Percentiles rank a stretch among this genome's conserved stretches.
Conservation (phyloP, 1,140 invertebrate species). For the Anastrepha ludens region DNA sequence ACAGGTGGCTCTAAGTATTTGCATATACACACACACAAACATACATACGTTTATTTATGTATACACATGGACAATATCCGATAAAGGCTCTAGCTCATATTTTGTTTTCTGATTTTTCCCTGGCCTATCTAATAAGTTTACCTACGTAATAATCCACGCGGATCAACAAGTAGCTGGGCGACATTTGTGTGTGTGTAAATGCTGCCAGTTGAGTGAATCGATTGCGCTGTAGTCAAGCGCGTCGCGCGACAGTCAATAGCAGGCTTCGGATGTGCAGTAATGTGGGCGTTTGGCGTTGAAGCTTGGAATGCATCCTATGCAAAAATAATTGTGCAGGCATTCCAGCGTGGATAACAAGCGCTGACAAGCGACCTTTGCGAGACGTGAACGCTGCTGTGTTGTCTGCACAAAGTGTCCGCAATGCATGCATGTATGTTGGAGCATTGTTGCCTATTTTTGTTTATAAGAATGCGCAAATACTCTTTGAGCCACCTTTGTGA, state of each 20-base stretch:
- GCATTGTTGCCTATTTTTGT: no score
- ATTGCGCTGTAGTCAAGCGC: background rate
- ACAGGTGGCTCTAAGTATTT: background rate
- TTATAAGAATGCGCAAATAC: no score
- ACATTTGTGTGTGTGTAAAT: background rate
- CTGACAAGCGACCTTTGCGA: background rate
- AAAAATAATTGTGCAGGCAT: constrained; percentile 8
- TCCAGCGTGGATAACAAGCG: background rate
- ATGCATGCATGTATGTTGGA: background rate
- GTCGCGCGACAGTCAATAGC: no score
- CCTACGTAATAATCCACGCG: constrained; percentile 11
- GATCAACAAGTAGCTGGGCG: background rate
- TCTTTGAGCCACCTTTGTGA: no score
- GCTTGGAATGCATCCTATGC: background rate
- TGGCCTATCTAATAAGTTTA: background rate
- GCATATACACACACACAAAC: background rate
- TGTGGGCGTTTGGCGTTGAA: background rate
- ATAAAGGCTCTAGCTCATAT: background rate
- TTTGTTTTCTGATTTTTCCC: background rate
- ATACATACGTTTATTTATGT: background rate
- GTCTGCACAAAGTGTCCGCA: background rate
- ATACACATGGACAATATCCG: background rate
- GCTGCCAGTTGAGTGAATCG: background rate
- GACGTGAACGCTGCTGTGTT: background rate
- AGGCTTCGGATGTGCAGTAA: background rate